Base-by-base conservation (phyloP, 2,888 invertebrate species). In the Exephanes ischioxanthus region DNA sequence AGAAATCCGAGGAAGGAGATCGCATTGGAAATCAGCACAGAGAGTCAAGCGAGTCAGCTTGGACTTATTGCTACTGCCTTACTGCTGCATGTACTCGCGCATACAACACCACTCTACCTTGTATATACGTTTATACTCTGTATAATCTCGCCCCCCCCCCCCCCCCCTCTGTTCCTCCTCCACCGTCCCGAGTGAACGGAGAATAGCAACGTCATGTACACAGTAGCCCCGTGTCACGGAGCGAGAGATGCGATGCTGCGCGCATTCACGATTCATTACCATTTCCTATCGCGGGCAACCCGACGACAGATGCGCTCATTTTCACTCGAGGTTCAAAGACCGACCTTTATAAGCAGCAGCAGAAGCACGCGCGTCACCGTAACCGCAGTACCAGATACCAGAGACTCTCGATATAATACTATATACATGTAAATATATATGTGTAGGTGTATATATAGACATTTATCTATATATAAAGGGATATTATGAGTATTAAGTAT, bases 281-380 rank as follows among this genome's bases (percentile, higher is more conserved):
- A 86, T 86, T 86, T 86, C 86, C 84, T 82, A 86, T 83, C 84
- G 85, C 85, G 81, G 85, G 78, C 78, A 67, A 77, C 76, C 58
- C 67, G 78, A 75, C 80, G 84, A 87, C 80, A 88, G 87, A 88
- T 88, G 87, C 87, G 86, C 85, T 88, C 86, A 87, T 88, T 88
- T 88, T 88, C 87, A 87, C 87, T 88, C 83, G 85, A 82, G 84
- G 87, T 88, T 87, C 87, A 87, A 88, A 87, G 87, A 87, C 87
- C 87, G 85, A 83, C 87, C 84, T 86, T 83, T 85, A 83, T 80
- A 77, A 85, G 85, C 41, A 45, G 85, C 41, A 45, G 58, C 58
- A 61, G 51, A 26, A 51, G 26, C 58, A 48, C 63, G 45, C 58
- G 72, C 80, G 80, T 84, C 80, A 80, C 76, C 66, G 73, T 72